Evolutionary conservation across 2,113 vertebrate species (phyloP), one percentile per base, ranked within the genome.

Genomic region (Suricata suricatta): DNA sequence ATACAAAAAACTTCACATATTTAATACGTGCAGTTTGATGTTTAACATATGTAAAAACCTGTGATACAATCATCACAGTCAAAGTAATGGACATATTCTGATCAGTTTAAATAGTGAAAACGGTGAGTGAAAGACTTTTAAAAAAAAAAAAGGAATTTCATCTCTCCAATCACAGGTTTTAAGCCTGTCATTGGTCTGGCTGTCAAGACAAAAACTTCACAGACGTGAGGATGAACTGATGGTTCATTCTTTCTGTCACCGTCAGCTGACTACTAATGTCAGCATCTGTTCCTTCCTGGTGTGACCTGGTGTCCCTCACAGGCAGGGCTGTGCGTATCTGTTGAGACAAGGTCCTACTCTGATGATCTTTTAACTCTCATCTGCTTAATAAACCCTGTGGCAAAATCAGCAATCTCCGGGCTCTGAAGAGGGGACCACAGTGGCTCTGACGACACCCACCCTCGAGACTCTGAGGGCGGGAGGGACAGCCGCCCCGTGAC

Each of bases 401-500:
- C 27, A 33, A 96, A 71, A 41, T 35, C 41, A 54, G 52, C 38
- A 11, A 25, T 14, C 17, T 72, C 41, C 41, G 14, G 17, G 27
- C 15, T 81, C 15, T 29, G 13, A 80, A 47, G 23, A 88, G 44
- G n/a, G 33, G n/a, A 25, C 3, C 13, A 13, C 7, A 21, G 52
- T 33, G 41, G 41, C 89, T 87, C 31, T 35, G 21, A 21, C 0
- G 14, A 87, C n/a, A 19, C 21, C 93, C 1, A 0, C 21, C 1
- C 2, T 4, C 5, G 4, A 69, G 31, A 17, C 35, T 66, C 1
- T 29, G 50, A 25, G 41, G 25, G 8, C 12, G 29, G 41, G 41
- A 21, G 33, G 8, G 25, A 44, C 0, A 5, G 17, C 0, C 23
- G 29, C 16, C 68, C 35, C 15, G 33, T 2, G 6, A 33, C n/a